Percentiles rank a stretch among this genome's conserved stretches.
These are phyloP conservation scores for Julus scanicus DNA, from an alignment of 2,888 invertebrate species.

Conservation along the genomic window DNA sequence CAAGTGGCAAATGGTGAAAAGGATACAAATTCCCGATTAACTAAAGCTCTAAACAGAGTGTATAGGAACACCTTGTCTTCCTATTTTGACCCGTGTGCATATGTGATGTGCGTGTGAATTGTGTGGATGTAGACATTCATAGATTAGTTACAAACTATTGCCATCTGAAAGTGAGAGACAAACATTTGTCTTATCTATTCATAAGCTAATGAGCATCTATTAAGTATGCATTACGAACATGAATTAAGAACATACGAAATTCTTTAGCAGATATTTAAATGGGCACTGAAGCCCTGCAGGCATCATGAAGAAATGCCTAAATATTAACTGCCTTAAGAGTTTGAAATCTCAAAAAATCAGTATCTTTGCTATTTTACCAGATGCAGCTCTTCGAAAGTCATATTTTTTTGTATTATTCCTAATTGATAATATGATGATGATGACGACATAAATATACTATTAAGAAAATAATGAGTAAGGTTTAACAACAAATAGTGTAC, in stretches of 20 bases:
- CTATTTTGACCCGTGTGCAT: conserved; percentile 36
- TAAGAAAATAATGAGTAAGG: no score
- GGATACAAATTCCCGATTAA: background rate
- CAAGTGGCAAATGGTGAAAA: conserved; percentile 1
- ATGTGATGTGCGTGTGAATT: conserved; percentile 14
- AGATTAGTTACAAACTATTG: conserved; percentile 6
- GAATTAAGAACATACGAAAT: background rate
- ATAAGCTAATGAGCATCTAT: background rate
- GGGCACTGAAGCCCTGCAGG: background rate
- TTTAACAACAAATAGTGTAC: no score
- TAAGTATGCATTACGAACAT: no score
- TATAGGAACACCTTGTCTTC: conserved; percentile 32
- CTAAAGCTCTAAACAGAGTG: conserved; percentile 14
- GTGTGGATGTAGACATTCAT: conserved; percentile 35
- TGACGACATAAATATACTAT: no score
- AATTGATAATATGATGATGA: background rate
- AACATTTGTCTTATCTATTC: background rate
- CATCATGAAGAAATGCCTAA: background rate
- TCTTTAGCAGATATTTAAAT: background rate
- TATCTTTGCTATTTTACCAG: background rate
- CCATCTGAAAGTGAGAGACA: background rate
- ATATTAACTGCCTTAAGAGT: background rate
- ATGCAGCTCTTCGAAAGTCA: no score
- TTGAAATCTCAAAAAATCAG: background rate
- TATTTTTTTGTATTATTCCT: background rate